A percentile compares a stretch with the other conserved stretches of the same genome.
These are phyloP conservation scores for Celastrina argiolus DNA, from an alignment of 2,888 invertebrate species.

Conservation along the genomic window DNA sequence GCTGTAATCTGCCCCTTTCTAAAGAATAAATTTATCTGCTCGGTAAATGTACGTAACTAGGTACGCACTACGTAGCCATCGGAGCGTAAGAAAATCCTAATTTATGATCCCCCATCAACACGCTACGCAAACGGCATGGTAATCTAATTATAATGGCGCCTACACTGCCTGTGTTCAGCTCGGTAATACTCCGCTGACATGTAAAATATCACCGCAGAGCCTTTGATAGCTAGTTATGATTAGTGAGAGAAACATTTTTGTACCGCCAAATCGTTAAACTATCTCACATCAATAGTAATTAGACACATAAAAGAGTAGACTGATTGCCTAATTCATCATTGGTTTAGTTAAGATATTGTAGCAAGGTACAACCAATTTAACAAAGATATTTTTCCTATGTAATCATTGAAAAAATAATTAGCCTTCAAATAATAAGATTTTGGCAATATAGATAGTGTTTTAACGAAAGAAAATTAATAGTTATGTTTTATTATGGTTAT, in stretches of 20 bases:
- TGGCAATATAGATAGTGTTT: no score
- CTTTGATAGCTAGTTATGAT: slow-evolving; percentile 11
- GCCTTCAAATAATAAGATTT: not conserved
- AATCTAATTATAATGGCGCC: slow-evolving; percentile 21
- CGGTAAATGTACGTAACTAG: not conserved
- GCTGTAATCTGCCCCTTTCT: not conserved
- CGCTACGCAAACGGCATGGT: slow-evolving; percentile 18
- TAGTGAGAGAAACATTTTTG: not conserved
- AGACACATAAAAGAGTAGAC: slow-evolving; percentile 1
- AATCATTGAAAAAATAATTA: not conserved
- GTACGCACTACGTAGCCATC: slow-evolving; percentile 10
- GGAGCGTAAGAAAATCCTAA: slow-evolving; percentile 18
- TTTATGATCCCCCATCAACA: slow-evolving; percentile 16
- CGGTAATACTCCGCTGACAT: slow-evolving; percentile 12
- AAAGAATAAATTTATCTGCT: not conserved
- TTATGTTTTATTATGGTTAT: no score
- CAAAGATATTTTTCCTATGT: not conserved
- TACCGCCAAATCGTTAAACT: not conserved
- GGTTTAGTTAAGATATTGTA: not conserved
- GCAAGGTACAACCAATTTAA: not conserved
- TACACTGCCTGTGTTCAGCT: not conserved
- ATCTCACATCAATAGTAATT: not conserved
- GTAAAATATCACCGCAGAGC: slow-evolving; percentile 4
- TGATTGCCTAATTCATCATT: slow-evolving; percentile 1
- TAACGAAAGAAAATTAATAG: no score